Conservation (phyloP, 2,113 vertebrate genomes). For the Rattus rattus region DNA sequence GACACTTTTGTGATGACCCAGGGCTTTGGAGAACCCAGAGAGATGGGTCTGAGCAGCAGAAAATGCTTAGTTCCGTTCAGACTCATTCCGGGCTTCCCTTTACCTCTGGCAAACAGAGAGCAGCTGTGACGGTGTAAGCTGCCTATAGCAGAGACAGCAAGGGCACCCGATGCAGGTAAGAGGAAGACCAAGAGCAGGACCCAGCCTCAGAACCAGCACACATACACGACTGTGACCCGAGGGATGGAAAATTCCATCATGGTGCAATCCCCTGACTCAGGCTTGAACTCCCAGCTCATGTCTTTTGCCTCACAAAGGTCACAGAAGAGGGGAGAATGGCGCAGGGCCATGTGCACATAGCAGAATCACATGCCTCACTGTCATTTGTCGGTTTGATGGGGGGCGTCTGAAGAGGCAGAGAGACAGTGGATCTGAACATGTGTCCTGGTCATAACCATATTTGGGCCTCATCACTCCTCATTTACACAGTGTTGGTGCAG, state of each 20-base stretch:
- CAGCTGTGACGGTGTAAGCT: background rate
- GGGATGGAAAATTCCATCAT: background rate
- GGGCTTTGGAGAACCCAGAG: too few species aligned
- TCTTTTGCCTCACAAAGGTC: background rate
- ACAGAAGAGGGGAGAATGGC: background rate
- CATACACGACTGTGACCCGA: background rate
- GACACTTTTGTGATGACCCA: background rate
- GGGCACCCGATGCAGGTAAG: background rate
- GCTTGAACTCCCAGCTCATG: background rate
- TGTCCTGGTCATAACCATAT: background rate
- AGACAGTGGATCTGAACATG: background rate
- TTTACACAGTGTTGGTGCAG: background rate
- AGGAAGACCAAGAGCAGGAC: fast-evolving
- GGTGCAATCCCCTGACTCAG: background rate
- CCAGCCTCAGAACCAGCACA: background rate
- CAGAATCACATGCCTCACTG: background rate
- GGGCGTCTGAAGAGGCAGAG: background rate
- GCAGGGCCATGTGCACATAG: background rate
- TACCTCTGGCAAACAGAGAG: background rate
- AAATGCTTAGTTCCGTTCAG: background rate
- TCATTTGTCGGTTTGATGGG: background rate
- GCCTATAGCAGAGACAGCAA: background rate
- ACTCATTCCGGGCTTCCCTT: background rate
- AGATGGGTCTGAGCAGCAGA: background rate
- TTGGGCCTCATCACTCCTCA: background rate